Evolutionary conservation across 2,113 vertebrate species (phyloP).

Genomic region (Oceanodroma tethys): DNA sequence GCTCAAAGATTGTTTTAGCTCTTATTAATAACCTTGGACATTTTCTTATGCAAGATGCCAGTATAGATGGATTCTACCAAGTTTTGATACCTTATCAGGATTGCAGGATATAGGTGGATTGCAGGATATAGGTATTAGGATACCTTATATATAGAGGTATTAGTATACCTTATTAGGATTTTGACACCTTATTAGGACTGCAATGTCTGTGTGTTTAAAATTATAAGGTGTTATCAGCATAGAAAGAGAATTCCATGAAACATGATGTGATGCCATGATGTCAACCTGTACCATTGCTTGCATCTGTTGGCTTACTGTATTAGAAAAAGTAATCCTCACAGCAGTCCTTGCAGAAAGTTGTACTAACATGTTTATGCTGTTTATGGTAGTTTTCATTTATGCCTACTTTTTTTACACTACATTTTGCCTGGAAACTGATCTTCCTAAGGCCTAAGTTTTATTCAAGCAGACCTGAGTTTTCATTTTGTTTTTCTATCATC

Average conservation of each 20-base stretch:
- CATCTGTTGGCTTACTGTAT: background rate
- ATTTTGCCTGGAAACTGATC: background rate
- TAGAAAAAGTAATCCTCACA: background rate
- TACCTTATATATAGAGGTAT: background rate
- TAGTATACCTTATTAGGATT: background rate
- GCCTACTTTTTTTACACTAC: background rate
- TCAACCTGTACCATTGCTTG: background rate
- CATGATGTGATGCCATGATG: background rate
- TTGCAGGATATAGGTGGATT: background rate
- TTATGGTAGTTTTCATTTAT: background rate
- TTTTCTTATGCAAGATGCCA: background rate
- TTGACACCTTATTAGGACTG: background rate
- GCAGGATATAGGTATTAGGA: background rate
- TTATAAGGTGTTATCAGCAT: background rate
- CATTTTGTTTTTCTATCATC: background rate
- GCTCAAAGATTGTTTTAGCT: background rate
- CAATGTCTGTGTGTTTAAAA: background rate
- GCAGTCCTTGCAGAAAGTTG: background rate
- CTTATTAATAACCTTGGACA: background rate
- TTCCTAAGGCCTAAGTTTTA: background rate
- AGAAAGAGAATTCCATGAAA: background rate
- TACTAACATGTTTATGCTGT: background rate
- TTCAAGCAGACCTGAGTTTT: background rate
- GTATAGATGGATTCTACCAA: background rate
- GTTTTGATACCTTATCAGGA: background rate